Evolutionary conservation across 2,113 vertebrate species (phyloP), one percentile per base, ranked within the genome.

Genomic region (Brachyhypopomus occidentalis): DNA sequence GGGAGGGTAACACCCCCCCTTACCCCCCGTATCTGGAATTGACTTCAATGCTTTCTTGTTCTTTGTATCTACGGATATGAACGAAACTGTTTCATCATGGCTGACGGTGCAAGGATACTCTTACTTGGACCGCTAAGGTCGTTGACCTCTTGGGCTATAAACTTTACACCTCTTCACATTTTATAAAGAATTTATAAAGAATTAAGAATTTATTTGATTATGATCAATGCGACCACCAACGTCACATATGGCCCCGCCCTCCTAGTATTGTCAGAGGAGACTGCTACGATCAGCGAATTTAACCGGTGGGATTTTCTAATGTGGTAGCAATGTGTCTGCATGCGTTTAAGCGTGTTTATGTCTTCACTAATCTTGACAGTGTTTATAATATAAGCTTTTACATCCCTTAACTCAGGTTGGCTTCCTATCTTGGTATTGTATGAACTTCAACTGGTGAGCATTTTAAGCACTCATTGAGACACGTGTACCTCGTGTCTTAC

Each of bases 401-500:
- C n/a, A 78, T 69, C 12, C 45, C 45, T 52, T 52, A 52, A 52
- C 45, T 52, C 45, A 2, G 45, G 45, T 8, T 52, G 45, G 45
- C 2, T 52, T 52, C 45, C 41, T 45, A 45, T 8, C 41, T 8
- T 45, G 41, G 41, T 45, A 45, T 45, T 45, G 41, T 7, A 52
- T 14, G 45, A 11, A 52, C 45, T 52, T 52, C 12, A 52, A 14
- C 1, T 12, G 45, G 12, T 52, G 12, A 45, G 41, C 41, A 45
- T 45, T 45, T 38, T 6, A 45, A 45, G 41, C 6, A 45, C 41
- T 45, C 41, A 6, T 45, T 45, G 9, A 52, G 45, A 52, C 45
- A 52, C 45, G 45, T n/a, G 20, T 22, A 30, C 34, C 8, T n/a
- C 8, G 48, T 8, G 36, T 48, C 91, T 92, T 90, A 97, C 98